Percentiles rank a stretch among this genome's conserved stretches.
phyloP scores from a whole-genome alignment of 2,797 vertebrate species.

The Vireo griseus region DNA sequence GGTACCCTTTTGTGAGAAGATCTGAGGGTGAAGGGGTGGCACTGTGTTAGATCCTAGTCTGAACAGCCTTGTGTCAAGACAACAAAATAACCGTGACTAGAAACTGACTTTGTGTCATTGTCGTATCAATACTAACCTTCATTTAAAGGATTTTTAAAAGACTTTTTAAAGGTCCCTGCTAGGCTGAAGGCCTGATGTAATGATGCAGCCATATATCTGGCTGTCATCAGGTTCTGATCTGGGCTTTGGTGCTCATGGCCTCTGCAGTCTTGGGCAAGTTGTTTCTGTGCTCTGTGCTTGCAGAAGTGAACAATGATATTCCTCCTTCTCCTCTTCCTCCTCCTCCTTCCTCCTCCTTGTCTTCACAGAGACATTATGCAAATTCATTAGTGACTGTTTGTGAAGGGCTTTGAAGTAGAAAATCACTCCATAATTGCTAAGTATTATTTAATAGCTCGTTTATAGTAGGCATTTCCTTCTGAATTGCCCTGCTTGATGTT shows the following conservation, averaged over 20 bases:
- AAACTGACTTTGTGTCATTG: not conserved
- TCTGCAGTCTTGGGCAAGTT: not conserved
- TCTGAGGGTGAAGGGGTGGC: fast-evolving
- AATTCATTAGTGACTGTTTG: constrained; percentile 49
- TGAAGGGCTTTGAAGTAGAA: constrained; percentile 56
- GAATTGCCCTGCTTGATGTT: constrained; percentile 45
- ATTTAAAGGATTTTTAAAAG: not conserved
- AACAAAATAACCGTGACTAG: not conserved
- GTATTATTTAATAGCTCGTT: constrained; percentile 54
- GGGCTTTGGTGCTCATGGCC: not conserved
- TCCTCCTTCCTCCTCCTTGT: not conserved
- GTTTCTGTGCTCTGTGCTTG: not conserved
- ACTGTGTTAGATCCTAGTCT: not conserved
- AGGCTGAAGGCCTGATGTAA: not conserved
- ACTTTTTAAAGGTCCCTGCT: not conserved
- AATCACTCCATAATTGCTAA: constrained; percentile 50
- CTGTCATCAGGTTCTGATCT: not conserved
- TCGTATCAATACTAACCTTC: not conserved
- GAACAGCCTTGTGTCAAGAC: not conserved
- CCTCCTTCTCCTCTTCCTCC: not conserved
- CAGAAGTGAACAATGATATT: not conserved
- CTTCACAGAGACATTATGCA: not conserved
- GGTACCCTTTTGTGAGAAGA: not conserved
- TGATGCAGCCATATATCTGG: not conserved
- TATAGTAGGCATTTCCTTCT: constrained; percentile 36